Evolutionary conservation across 1,140 invertebrate genomes (phyloP).

Genomic region (Globodera rostochiensis): DNA sequence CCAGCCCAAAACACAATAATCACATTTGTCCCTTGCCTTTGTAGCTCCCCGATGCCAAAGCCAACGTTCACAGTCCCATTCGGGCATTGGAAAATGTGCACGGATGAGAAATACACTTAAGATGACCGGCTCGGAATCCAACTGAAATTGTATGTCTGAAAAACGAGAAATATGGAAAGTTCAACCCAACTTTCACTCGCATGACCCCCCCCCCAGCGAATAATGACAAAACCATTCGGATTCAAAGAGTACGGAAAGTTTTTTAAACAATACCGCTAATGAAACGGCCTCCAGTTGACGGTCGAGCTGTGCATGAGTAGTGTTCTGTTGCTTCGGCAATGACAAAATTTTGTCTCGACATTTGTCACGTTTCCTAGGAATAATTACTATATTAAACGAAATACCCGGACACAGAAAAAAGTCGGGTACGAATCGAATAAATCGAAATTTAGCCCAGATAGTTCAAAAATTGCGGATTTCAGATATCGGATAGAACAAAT

Average conservation of each 20-base stretch:
- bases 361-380: constrained; percentile 36
- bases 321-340: constrained; percentile 18
- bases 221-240: neutral
- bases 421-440: too few relatives aligned
- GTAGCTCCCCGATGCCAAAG: constrained; percentile 32
- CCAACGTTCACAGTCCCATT: constrained; percentile 31
- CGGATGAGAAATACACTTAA: constrained; percentile 25
- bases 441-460: too few relatives aligned
- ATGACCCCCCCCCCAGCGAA: neutral
- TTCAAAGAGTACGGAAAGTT: neutral
- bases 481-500: neutral
- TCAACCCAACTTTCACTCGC: too few relatives aligned
- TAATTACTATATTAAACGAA: too few relatives aligned
- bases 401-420: neutral
- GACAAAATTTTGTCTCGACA: constrained; percentile 25
- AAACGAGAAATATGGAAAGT: too few relatives aligned
- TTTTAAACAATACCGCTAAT: constrained; percentile 7
- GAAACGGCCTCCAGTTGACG: constrained; percentile 25
- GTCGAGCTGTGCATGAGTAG: constrained; percentile 33
- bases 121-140: constrained; percentile 41
- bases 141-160: neutral
- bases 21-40: neutral
- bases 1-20: too few relatives aligned
- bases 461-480: too few relatives aligned
- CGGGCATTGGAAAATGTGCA: constrained; percentile 25